These are phyloP conservation scores for Caenorhabditis briggsae DNA, from an alignment of 1,140 invertebrate species.

Conservation along the genomic window DNA sequence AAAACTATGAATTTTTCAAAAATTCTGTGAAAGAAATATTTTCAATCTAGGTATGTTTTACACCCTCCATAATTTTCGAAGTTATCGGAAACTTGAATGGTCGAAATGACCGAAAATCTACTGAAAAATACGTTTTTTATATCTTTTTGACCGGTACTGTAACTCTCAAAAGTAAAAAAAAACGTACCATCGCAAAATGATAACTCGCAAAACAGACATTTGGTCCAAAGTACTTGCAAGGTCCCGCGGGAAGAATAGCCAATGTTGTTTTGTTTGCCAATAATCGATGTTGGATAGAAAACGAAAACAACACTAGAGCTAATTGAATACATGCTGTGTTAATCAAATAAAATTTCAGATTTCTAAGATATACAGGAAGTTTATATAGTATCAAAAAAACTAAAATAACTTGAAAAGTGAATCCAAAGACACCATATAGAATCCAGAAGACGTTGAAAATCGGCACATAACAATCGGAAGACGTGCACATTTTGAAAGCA, in stretches of 20 bases:
- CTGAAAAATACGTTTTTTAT: too few species aligned
- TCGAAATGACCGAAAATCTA: too few species aligned
- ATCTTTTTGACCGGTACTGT: too few species aligned
- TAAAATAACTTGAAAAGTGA: not conserved
- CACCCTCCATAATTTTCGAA: too few species aligned
- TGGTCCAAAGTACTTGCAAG: not conserved
- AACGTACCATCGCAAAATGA: not conserved
- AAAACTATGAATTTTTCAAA: too few species aligned
- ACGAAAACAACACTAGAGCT: not conserved
- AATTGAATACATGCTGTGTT: not conserved
- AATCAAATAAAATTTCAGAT: conserved; percentile 13
- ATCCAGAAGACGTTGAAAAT: conserved; percentile 19
- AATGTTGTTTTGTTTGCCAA: not conserved
- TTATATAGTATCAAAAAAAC: not conserved
- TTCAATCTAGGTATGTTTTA: too few species aligned
- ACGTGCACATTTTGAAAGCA: conserved; percentile 4
- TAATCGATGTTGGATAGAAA: not conserved
- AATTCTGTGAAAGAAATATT: too few species aligned
- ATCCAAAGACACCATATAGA: not conserved
- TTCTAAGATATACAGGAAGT: not conserved
- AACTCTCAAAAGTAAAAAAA: too few species aligned
- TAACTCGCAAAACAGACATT: conserved; percentile 21
- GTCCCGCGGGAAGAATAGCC: conserved; percentile 10
- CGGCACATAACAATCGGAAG: not conserved
- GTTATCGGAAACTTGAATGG: too few species aligned